These are phyloP conservation scores for Daboia siamensis DNA, from an alignment of 2,113 vertebrate species.

Conservation along the genomic window DNA sequence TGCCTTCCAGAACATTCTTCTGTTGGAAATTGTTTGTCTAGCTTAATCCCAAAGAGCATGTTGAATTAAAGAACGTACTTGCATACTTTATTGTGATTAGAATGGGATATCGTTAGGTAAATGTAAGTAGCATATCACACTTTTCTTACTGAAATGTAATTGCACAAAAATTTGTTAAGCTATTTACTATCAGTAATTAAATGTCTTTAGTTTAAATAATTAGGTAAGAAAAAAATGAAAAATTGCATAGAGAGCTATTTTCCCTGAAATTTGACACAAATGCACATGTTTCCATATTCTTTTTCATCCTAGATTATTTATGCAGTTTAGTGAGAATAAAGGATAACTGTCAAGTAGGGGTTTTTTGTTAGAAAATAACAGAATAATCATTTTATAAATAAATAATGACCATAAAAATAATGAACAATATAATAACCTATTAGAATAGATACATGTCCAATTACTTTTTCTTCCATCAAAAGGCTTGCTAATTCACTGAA, in stretches of 20 bases:
- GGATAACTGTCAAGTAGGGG: not conserved
- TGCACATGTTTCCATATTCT: conserved; percentile 18
- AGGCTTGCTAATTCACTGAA: not conserved
- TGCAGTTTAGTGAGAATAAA: not conserved
- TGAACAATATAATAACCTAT: conserved; percentile 8
- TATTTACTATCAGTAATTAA: conserved; percentile 30
- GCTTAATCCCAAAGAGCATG: not conserved
- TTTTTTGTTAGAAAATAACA: not conserved
- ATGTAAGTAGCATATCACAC: not conserved
- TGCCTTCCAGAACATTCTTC: not conserved
- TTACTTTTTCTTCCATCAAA: not conserved
- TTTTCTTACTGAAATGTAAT: not conserved
- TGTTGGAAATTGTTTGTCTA: not conserved
- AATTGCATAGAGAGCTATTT: conserved; percentile 12
- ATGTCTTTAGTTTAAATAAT: not conserved
- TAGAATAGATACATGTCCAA: not conserved
- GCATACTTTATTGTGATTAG: not conserved
- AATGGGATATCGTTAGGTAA: not conserved
- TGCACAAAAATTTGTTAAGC: conserved; percentile 14
- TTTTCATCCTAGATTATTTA: not conserved
- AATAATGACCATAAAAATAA: conserved; percentile 4
- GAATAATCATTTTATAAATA: not conserved
- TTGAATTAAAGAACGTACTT: conserved; percentile 10
- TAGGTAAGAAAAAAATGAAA: not conserved
- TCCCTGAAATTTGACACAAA: not conserved